These are phyloP conservation scores for Drosophila nebulosa DNA, from an alignment of 1,140 invertebrate genomes.

Conservation along the genomic window DNA sequence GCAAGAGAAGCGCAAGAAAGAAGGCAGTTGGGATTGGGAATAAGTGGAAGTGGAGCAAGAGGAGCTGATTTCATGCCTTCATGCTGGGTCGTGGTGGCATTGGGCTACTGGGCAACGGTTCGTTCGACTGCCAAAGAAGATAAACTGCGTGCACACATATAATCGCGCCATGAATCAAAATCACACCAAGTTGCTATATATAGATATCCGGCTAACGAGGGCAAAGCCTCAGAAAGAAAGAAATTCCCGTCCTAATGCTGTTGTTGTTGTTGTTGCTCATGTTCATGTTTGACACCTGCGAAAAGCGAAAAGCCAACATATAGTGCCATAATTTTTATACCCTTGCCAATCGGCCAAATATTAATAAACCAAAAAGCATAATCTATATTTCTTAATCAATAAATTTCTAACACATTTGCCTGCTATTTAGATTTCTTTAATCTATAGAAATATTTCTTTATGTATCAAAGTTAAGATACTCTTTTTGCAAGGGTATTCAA, in stretches of 20 bases:
- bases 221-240: conserved; percentile 38
- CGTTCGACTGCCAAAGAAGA: conserved; percentile 40
- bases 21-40: neutral
- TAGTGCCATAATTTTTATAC: neutral
- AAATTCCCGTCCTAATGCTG: conserved; percentile 2
- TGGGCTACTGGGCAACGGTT: conserved; percentile 51
- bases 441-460: no score
- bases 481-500: neutral
- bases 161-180: conserved; percentile 78
- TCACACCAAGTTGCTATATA: conserved; percentile 76
- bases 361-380: no score
- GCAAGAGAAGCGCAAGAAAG: neutral
- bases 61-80: conserved; percentile 39
- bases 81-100: conserved; percentile 26
- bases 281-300: neutral
- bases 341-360: neutral
- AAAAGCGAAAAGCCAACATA: neutral
- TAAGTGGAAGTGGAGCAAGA: conserved; percentile 1
- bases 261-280: neutral
- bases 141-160: conserved; percentile 77
- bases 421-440: no score
- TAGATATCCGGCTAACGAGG: conserved; percentile 76
- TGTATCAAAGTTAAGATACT: neutral
- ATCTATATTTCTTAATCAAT: no score
- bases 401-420: no score